A percentile compares a stretch with the other conserved stretches of the same genome.
Evolutionary conservation across 2,888 invertebrate genomes (phyloP).

Genomic region (Caenorhabditis sp.): DNA sequence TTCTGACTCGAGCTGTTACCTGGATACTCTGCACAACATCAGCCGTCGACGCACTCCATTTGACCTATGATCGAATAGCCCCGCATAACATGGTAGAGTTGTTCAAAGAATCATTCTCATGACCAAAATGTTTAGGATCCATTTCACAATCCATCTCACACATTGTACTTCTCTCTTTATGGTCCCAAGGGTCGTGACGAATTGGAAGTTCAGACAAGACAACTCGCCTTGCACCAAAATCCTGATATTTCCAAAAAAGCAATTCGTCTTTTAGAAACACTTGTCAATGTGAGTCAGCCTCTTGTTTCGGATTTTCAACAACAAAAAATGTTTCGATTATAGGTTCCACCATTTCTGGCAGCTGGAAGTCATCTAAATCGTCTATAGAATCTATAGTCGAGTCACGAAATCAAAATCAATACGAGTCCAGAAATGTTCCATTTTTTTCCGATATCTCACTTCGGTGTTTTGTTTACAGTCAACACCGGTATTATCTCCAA

Average conservation of each 20-base stretch:
- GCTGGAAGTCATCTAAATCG: conserved; percentile 46
- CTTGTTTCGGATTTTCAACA: neutral
- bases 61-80: conserved; percentile 60
- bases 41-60: conserved; percentile 62
- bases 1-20: conserved; percentile 61
- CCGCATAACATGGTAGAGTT: conserved; percentile 46
- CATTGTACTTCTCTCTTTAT: conserved; percentile 59
- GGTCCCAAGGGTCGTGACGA: conserved; percentile 53
- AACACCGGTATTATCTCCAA: neutral
- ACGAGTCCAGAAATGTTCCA: neutral
- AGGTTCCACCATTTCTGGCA: conserved; percentile 50
- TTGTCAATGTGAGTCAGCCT: conserved; percentile 36
- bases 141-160: conserved; percentile 63
- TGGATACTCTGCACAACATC: conserved; percentile 65
- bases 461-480: neutral
- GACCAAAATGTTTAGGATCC: conserved; percentile 59
- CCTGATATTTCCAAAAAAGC: conserved; percentile 58
- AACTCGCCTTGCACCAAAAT: conserved; percentile 42
- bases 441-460: neutral
- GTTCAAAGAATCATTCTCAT: too few relatives aligned
- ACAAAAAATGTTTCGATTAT: neutral
- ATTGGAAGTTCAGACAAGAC: conserved; percentile 36
- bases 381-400: conserved; percentile 6
- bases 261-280: conserved; percentile 50
- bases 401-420: neutral